Percentiles rank a stretch among this genome's conserved stretches.
phyloP scores from a whole-genome alignment of 2,888 invertebrate genomes.

The Eupithecia exiguata region DNA sequence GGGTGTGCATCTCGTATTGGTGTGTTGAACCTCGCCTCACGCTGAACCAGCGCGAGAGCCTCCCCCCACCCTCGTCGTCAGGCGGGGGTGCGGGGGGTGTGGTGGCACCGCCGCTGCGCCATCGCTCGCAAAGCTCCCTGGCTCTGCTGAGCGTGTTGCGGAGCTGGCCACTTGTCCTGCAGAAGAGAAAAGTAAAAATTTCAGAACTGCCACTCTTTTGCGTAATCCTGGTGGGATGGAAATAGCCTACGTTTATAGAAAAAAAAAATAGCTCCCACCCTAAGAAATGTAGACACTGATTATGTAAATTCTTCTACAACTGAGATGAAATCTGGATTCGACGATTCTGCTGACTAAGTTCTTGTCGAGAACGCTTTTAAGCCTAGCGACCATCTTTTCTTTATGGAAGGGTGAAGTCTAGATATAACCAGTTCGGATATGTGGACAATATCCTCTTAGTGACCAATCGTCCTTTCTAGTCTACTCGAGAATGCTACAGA shows the following conservation, averaged over 20 bases:
- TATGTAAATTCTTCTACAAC: too few relatives aligned
- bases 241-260: background rate
- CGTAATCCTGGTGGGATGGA: background rate
- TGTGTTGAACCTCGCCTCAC: constrained; percentile 92
- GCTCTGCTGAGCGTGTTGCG: constrained; percentile 92
- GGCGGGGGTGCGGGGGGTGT: constrained; percentile 75
- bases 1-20: constrained; percentile 88
- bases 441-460: background rate
- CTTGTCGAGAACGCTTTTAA: background rate
- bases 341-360: constrained; percentile 11
- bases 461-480: background rate
- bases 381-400: background rate
- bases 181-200: constrained; percentile 16
- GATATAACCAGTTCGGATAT: background rate
- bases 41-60: constrained; percentile 94
- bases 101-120: constrained; percentile 82
- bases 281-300: too few relatives aligned
- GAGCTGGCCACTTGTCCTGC: constrained; percentile 90
- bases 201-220: background rate
- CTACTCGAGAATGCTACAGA: background rate
- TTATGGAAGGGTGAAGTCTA: background rate
- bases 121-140: constrained; percentile 92
- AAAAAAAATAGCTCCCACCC: too few relatives aligned
- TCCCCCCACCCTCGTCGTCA: constrained; percentile 87
- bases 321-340: background rate